Conservation (phyloP, 1,140 invertebrate genomes). For the Heliconius hewitsoni region DNA sequence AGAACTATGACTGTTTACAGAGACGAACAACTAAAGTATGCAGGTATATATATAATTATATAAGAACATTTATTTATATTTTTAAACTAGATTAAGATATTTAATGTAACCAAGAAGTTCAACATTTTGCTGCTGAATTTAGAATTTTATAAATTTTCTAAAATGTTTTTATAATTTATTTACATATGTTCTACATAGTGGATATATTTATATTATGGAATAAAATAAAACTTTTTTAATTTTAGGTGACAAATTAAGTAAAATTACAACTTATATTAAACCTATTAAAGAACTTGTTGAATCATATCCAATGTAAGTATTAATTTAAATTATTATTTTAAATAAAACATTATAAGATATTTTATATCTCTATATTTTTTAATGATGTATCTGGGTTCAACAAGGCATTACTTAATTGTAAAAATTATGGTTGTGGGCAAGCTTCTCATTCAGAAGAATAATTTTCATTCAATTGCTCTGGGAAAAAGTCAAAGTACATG, state of each 20-base stretch:
- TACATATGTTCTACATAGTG: neutral
- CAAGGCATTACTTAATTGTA: too few relatives aligned
- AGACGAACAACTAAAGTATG: conserved; percentile 60
- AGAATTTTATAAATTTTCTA: too few relatives aligned
- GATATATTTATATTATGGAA: neutral
- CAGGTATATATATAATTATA: conserved; percentile 41
- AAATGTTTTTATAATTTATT: neutral
- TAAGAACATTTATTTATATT: neutral
- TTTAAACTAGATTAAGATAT: too few relatives aligned
- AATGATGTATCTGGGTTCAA: too few relatives aligned
- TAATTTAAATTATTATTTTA: neutral
- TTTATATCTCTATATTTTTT: too few relatives aligned
- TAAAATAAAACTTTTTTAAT: conserved; percentile 13
- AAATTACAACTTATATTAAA: conserved; percentile 55
- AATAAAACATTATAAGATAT: neutral
- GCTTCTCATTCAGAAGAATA: too few relatives aligned
- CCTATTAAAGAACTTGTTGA: conserved; percentile 54
- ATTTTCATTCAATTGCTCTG: too few relatives aligned
- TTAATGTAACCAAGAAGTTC: too few relatives aligned
- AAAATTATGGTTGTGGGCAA: too few relatives aligned
- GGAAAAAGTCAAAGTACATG: too few relatives aligned
- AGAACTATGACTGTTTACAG: conserved; percentile 70
- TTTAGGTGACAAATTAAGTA: conserved; percentile 59
- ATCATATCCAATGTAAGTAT: conserved; percentile 56
- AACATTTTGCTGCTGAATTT: too few relatives aligned